These are phyloP conservation scores for Plagodis pulveraria DNA, from an alignment of 2,888 invertebrate genomes.

Conservation along the genomic window DNA sequence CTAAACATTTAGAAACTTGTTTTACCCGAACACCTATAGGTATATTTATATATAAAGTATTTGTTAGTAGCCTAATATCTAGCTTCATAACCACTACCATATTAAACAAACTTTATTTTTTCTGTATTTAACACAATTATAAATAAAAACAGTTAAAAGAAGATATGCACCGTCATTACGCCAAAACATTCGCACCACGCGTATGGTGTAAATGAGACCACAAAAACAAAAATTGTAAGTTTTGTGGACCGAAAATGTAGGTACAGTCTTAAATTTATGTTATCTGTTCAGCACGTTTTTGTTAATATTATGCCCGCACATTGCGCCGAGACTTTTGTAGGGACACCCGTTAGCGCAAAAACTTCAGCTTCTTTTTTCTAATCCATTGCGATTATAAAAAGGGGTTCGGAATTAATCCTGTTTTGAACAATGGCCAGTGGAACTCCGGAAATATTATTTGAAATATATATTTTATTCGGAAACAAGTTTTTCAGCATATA, in stretches of 20 bases:
- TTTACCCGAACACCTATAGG: too few species aligned
- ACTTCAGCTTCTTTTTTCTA: slow-evolving; percentile 16
- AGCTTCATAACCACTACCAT: too few species aligned
- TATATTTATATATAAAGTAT: too few species aligned
- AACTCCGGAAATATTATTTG: slow-evolving; percentile 1
- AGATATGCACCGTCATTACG: slow-evolving; percentile 14
- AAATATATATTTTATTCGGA: too few species aligned
- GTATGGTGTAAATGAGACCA: slow-evolving; percentile 28
- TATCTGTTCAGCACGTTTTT: slow-evolving; percentile 32
- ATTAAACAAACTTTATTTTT: too few species aligned
- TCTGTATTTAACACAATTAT: too few species aligned
- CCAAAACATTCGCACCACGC: slow-evolving; percentile 13
- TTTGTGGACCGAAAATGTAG: slow-evolving; percentile 30
- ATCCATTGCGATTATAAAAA: slow-evolving; percentile 17
- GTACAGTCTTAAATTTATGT: slow-evolving; percentile 36
- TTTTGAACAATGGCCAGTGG: slow-evolving; percentile 3
- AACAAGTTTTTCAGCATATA: too few species aligned
- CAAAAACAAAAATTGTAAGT: slow-evolving; percentile 27
- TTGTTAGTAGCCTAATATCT: too few species aligned
- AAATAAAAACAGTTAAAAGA: not conserved
- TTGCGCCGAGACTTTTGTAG: slow-evolving; percentile 17
- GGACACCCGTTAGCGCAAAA: slow-evolving; percentile 13
- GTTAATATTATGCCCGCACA: slow-evolving; percentile 26
- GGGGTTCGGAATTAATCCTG: slow-evolving; percentile 2
- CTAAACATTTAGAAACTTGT: too few species aligned